Base-by-base conservation (phyloP, 2,888 invertebrate genomes). In the Lumbricus terrestris region DNA sequence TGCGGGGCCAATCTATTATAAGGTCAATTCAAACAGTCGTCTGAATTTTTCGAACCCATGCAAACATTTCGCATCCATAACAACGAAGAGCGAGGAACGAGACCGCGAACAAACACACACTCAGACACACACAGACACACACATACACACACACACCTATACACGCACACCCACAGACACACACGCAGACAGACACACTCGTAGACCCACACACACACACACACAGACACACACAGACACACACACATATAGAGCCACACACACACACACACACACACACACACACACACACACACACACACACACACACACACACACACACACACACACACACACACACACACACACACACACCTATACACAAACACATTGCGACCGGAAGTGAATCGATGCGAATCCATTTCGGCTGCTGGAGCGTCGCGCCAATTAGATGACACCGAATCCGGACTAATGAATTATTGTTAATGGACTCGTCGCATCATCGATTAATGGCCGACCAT, bases 161-260 rank as follows among this genome's bases (percentile, higher is more conserved):
- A 42, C 16, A 42, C 6, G 18, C 18, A 16, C 33, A 34, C 23
- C 15, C 35, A 83, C 23, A 83, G 16, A 16, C 83, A 82, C 82
- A 69, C 34, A 89, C 35, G 69, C 69, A 47, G n/a, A 89, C 69
- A 89, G 29, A 89, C 69, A 82, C 54, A 54, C 69, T 69, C 38
- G 37, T 34, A 88, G 16, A 88, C 23, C 16, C 23, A 88, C 23
- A 88, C 23, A 88, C 38, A 88, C 23, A 88, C 38, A 88, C 37
- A 47, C 35, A 89, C 33, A 54, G 4, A 54, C 69, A 54, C 54
- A 54, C 69, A 20, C 37, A 89, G 23, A 15, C 54, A 54, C n/a
- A 88, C 88, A 88, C 29, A 88, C n/a, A 88, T 88, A 38, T 13
- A 40, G 37, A 88, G 3, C 37, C 38, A 88, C 38, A 88, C 38